Base-by-base conservation (phyloP, 2,113 vertebrate genomes). In the Cavia porcellus region DNA sequence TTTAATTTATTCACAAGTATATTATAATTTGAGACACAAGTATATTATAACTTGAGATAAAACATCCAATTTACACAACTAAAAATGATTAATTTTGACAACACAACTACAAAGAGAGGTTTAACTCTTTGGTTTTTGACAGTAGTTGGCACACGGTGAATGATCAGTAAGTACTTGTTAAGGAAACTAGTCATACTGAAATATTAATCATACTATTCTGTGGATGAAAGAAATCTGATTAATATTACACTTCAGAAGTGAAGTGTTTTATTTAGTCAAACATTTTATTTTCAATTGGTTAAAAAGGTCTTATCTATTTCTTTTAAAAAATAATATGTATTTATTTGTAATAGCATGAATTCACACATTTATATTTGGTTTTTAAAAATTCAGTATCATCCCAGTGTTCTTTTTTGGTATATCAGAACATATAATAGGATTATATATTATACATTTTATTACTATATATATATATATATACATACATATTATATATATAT, bases 1-100 rank as follows among this genome's bases (percentile, higher is more conserved):
- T 95, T 95, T 97, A 94, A 90, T 92, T 92, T 94, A 89, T 85
- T 94, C 55, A 89, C 28, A 77, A 12, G 77, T 3, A 25, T 50
- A 50, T 11, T 50, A 50, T 50, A 50, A 50, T 7, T 50, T 50
- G 50, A 50, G 55, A 57, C 17, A 57, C 55, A 55, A 55, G 13
- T 55, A 55, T 15, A 55, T 15, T 85, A 89, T 94, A 95, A 96
- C 80, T 96, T n/a, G 94, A 95, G 32, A 38, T 66, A 89, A 92
- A 95, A 45, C 35, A 93, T 82, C 35, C 28, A 68, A 77, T 59
- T 90, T 77, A 88, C 94, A 93, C 62, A 92, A 96, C 77, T 89
- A 90, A 82, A 89, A 79, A 42, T 95, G 84, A 96, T 72, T 86
- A 38, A 70, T 95, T 94, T 96, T 86, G 83, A 91, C 66, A 96